Base-by-base conservation (phyloP, 2,113 vertebrate species). In the Pogona vitticeps region DNA sequence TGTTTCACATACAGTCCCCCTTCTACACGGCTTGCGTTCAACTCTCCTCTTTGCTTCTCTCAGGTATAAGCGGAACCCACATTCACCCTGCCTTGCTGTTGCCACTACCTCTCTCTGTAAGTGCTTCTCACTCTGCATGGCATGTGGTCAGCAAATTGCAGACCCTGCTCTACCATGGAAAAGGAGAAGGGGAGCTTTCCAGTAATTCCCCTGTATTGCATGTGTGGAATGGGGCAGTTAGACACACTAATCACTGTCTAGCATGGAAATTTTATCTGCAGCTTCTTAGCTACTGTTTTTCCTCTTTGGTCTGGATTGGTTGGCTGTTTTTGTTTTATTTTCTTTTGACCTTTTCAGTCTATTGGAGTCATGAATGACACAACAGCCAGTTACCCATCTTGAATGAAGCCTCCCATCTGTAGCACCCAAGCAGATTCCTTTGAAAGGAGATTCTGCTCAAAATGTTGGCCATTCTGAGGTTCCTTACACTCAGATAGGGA, bases 21-120 rank as follows among this genome's bases (percentile, higher is more conserved):
- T 89, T 94, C 85, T 94, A 73, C 92, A 91, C 93, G 92, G 90
- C 81, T 94, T 89, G 92, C 95, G 95, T 93, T 97, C 96, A 96
- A 91, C 93, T 97, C 61, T 97, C 87, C 95, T 96, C 92, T 97
- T 96, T 96, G 95, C 95, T 96, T 96, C 95, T 97, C 96, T 95
- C 96, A 96, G 95, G 95, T 96, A 90, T 94, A 94, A 94, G 92
- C 91, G 92, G 94, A 91, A 87, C 91, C 94, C 95, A 90, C 93
- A 96, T 94, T 96, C 95, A 97, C 96, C 96, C 95, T 97, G 95
- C 95, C 95, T 95, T 93, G 94, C 96, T 95, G 96, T 95, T 96
- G 96, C 95, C 96, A 96, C 96, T 95, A 95, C 95, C 95, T 96
- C 95, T 96, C 91, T 97, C 95, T 97, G 96, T 97, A 97, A 97